A percentile compares a stretch with the other conserved stretches of the same genome.
Evolutionary conservation across 2,797 vertebrate species (phyloP).

Genomic region (Hybognathus amarus): DNA sequence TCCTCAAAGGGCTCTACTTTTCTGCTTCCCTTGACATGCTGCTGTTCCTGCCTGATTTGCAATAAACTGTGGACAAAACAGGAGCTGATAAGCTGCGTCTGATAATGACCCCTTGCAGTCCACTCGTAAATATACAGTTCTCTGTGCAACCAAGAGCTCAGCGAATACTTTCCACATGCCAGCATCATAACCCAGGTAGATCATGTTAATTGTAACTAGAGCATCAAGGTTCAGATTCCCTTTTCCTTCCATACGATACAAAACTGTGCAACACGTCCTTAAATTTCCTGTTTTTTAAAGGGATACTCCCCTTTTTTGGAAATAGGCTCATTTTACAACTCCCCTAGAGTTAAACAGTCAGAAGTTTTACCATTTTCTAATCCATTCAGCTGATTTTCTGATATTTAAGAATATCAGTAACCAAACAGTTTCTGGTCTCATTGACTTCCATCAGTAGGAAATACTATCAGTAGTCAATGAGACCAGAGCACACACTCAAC

Average conservation of each 20-base stretch:
- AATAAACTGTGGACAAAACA: background rate
- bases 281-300: slow-evolving; percentile 53
- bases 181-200: slow-evolving; percentile 46
- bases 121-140: background rate
- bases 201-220: slow-evolving; percentile 59
- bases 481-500: too few relatives aligned
- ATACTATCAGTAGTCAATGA: too few relatives aligned
- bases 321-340: too few relatives aligned
- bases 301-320: too few relatives aligned
- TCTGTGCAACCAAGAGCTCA: background rate
- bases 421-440: too few relatives aligned
- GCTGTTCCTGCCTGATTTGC: background rate
- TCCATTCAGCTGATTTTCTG: too few relatives aligned
- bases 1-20: slow-evolving; percentile 7
- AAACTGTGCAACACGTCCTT: slow-evolving; percentile 61
- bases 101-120: background rate
- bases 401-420: too few relatives aligned
- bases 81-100: background rate
- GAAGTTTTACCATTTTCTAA: too few relatives aligned
- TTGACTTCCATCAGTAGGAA: too few relatives aligned
- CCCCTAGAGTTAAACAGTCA: too few relatives aligned
- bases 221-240: slow-evolving; percentile 63
- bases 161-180: slow-evolving; percentile 34
- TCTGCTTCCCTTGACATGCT: background rate
- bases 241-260: slow-evolving; percentile 66